Base-by-base conservation (phyloP, 2,888 invertebrate species). In the Baccha elongata region DNA sequence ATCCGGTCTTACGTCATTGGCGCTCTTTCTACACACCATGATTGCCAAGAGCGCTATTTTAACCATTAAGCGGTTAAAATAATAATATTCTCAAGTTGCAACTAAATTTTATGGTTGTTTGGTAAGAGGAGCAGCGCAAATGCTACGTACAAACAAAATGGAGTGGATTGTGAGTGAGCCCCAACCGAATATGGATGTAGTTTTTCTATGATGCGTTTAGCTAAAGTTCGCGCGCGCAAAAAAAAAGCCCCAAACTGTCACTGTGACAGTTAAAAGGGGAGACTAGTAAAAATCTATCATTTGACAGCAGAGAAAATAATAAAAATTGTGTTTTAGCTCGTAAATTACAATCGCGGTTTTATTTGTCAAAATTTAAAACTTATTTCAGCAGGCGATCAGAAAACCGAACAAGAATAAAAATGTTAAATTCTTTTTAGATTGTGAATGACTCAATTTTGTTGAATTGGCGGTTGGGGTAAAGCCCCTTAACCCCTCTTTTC, bases 361-460 rank as follows among this genome's bases (percentile, higher is more conserved):
- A 87, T 90, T 90, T 90, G 90, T 90, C 90, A 90, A 90, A 90
- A 90, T 88, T 90, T 89, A 87, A 90, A 90, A 90, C 89, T 89
- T 88, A 90, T 90, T 90, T 88, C 86, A 89, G 86, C 89, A 89
- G 90, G 90, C 88, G 86, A 85, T 75, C 84, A 90, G 87, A 84
- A 86, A 44, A 29, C 2, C 23, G 23, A 32, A 4, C 5, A 32
- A 5, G 29, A 8, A 23, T 3, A 3, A 23, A 5, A 4, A 23
- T 23, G 3, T 23, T 23, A 4, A 23, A n/a, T n/a, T 23, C 23
- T 23, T 23, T 23, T 3, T 23, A 5, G 5, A 23, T 23, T 32
- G 8, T 32, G 29, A 32, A 32, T 32, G 29, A n/a, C n/a, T n/a
- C n/a, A n/a, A n/a, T n/a, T n/a, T n/a, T n/a, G n/a, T n/a, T n/a